Evolutionary conservation across 1,140 invertebrate genomes (phyloP), one percentile per base, ranked within the genome.

Genomic region (Portunus trituberculatus): DNA sequence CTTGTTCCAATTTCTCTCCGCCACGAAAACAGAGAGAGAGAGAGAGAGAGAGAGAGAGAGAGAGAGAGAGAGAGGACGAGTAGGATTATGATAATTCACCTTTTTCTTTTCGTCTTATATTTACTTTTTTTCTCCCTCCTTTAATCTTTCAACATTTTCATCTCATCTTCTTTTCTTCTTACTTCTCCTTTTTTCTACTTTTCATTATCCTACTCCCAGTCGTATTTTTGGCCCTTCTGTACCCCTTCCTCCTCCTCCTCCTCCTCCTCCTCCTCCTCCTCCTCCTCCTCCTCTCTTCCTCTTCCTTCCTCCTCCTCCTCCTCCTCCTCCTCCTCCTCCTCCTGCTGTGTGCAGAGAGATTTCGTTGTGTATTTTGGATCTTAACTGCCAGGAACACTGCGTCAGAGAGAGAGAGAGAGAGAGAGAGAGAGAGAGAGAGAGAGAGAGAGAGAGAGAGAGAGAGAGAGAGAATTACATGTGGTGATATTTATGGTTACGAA

Each of bases 381-480:
- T 46, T 20, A 59, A 20, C 39, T 91, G 45, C 45, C 28, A 59
- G 10, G 39, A 59, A 59, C 14, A 45, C 32, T 32, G 46, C 14
- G 87, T 31, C 16, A 20, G 31, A 52, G 32, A 76, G 67, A 76
- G 67, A 76, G 67, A 76, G 67, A 59, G 25, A 32, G 25, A 67
- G 46, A 59, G 29, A 32, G 46, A 39, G 87, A 39, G 87, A 89
- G 87, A 89, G 29, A 39, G 87, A 89, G 87, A 89, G 87, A 52
- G 86, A 59, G 46, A 92, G 91, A 92, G 46, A 92, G 46, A 59
- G 46, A 92, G 91, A 59, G 91, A 92, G 91, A 31, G 59, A 59
- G 52, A 59, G 46, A 76, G 46, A 59, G 46, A 92, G 46, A 59
- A 76, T 28, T 52, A 48, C n/a, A 48, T 28, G 46, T 67, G 46